A percentile compares a stretch with the other conserved stretches of the same genome.
These are phyloP conservation scores for Mobula hypostoma DNA, from an alignment of 2,113 vertebrate genomes.

Conservation along the genomic window DNA sequence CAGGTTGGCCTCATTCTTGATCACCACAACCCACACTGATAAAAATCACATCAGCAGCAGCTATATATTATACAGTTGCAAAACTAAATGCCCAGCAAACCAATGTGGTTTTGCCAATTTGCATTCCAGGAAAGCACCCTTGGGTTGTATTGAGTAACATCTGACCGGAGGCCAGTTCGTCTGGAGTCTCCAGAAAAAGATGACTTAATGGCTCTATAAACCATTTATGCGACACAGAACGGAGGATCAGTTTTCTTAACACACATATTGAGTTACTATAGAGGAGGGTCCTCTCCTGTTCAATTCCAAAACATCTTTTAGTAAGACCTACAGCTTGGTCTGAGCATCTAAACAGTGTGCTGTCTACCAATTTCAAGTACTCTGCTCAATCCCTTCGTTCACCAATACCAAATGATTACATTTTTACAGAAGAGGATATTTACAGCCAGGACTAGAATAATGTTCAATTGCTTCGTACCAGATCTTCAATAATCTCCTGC, in stretches of 20 bases:
- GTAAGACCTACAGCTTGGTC: background rate
- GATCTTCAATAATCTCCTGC: constrained; percentile 85
- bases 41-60: too few relatives aligned
- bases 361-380: background rate
- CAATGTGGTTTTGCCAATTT: background rate
- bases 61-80: too few relatives aligned
- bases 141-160: background rate
- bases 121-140: background rate
- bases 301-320: background rate
- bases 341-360: too few relatives aligned
- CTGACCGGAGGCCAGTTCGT: background rate
- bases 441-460: background rate
- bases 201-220: background rate
- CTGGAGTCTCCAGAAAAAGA: background rate
- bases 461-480: constrained; percentile 60
- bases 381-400: background rate
- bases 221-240: too few relatives aligned
- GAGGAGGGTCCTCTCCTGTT: background rate
- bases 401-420: background rate
- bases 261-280: background rate
- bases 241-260: too few relatives aligned
- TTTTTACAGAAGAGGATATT: background rate
- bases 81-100: background rate
- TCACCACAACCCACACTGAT: too few relatives aligned
- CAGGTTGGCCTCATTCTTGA: too few relatives aligned